A percentile compares a stretch with the other conserved stretches of the same genome.
phyloP scores from a whole-genome alignment of 2,797 vertebrate species.

The Crenuchus spilurus region DNA sequence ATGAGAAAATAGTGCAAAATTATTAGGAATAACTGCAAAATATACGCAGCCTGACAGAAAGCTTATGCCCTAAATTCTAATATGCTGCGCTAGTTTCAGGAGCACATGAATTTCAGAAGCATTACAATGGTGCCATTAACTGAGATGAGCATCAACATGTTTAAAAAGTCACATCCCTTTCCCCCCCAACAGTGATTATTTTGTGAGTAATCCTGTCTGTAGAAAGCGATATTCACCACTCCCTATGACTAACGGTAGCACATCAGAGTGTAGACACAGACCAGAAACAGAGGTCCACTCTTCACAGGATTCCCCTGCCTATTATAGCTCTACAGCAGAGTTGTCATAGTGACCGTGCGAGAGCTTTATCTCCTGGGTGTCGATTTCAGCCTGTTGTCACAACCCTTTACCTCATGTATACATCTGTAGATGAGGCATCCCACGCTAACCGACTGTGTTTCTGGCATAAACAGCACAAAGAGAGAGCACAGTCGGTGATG shows the following conservation, averaged over 20 bases:
- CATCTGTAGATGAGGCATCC: constrained; percentile 16
- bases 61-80: background rate
- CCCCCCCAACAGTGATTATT: constrained; percentile 13
- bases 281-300: constrained; percentile 38
- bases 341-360: constrained; percentile 75
- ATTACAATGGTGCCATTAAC: constrained; percentile 5
- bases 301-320: constrained; percentile 49
- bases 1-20: background rate
- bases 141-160: constrained; percentile 2
- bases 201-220: constrained; percentile 19
- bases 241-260: constrained; percentile 32
- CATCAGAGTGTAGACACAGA: constrained; percentile 27
- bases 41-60: background rate
- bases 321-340: constrained; percentile 53
- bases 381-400: constrained; percentile 49
- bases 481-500: background rate
- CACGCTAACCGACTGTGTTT: background rate
- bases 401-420: constrained; percentile 46
- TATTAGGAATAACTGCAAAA: background rate
- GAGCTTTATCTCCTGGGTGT: constrained; percentile 66
- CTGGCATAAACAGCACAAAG: too few relatives aligned
- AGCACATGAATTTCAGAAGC: background rate
- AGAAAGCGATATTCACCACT: constrained; percentile 23
- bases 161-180: constrained; percentile 10
- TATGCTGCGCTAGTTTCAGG: background rate